Evolutionary conservation across 2,797 vertebrate genomes (phyloP).

Genomic region (Rhabdomys pumilio): DNA sequence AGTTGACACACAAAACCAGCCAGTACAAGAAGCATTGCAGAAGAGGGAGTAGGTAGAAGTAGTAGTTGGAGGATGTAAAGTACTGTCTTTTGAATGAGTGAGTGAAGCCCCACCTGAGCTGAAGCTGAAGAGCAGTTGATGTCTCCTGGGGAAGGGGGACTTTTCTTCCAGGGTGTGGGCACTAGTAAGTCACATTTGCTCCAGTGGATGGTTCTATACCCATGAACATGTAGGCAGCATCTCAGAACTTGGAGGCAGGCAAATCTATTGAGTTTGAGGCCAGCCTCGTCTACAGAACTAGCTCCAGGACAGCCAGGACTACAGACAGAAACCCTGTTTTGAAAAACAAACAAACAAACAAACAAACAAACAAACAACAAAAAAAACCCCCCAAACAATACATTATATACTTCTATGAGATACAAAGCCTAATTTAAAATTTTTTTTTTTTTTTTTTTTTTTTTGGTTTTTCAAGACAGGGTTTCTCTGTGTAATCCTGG

Average conservation of each 20-base stretch:
- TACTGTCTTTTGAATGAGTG: background rate
- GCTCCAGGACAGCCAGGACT: background rate
- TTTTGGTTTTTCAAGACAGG: too few species aligned
- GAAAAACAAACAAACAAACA: background rate
- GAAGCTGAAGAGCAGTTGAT: background rate
- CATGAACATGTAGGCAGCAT: background rate
- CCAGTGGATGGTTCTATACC: background rate
- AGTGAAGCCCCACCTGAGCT: background rate
- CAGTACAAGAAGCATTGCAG: background rate
- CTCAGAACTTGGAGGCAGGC: background rate
- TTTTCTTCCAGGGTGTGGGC: background rate
- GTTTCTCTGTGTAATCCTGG: too few species aligned
- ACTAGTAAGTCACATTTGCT: background rate
- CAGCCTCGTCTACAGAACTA: background rate
- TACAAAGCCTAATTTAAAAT: background rate
- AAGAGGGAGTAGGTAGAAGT: background rate
- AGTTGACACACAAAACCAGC: too few species aligned
- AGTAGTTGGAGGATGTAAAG: background rate
- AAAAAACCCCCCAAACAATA: background rate
- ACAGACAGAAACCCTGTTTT: background rate
- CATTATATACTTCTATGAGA: background rate
- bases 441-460: background rate
- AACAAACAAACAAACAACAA: too few species aligned
- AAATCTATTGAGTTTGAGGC: background rate
- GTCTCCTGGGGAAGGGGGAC: background rate